phyloP scores from a whole-genome alignment of 2,113 vertebrate species.

The Leucoraja erinaceus region DNA sequence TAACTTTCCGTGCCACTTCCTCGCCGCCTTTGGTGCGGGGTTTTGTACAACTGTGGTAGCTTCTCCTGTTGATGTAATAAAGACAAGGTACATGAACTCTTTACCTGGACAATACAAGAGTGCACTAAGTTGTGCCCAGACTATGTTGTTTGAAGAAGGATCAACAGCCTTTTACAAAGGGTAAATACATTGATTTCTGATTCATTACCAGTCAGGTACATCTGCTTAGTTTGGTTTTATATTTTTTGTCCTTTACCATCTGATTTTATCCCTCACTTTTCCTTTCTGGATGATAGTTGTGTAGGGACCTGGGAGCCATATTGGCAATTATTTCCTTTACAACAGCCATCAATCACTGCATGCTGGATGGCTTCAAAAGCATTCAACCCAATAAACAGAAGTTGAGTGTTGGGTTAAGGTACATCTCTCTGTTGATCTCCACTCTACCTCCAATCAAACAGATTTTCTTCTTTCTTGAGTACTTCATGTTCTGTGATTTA shows the following conservation, averaged over 20 bases:
- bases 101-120: constrained; percentile 67
- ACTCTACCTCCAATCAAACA: neutral
- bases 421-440: neutral
- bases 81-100: constrained; percentile 79
- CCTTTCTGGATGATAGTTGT: neutral
- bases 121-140: constrained; percentile 66
- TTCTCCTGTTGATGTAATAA: constrained; percentile 77
- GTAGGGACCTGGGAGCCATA: neutral
- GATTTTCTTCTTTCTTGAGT: neutral
- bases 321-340: neutral
- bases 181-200: constrained; percentile 48
- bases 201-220: neutral
- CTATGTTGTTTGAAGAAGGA: constrained; percentile 72
- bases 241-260: neutral
- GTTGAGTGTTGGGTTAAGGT: neutral
- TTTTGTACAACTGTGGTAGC: constrained; percentile 73
- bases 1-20: constrained; percentile 71
- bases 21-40: constrained; percentile 69
- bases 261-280: neutral
- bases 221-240: neutral
- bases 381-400: neutral
- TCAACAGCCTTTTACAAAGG: constrained; percentile 76
- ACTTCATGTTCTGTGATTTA: neutral
- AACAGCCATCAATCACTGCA: neutral
- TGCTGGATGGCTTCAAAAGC: neutral